Base-by-base conservation (phyloP, 2,888 invertebrate species). In the Leptogaster cylindrica region DNA sequence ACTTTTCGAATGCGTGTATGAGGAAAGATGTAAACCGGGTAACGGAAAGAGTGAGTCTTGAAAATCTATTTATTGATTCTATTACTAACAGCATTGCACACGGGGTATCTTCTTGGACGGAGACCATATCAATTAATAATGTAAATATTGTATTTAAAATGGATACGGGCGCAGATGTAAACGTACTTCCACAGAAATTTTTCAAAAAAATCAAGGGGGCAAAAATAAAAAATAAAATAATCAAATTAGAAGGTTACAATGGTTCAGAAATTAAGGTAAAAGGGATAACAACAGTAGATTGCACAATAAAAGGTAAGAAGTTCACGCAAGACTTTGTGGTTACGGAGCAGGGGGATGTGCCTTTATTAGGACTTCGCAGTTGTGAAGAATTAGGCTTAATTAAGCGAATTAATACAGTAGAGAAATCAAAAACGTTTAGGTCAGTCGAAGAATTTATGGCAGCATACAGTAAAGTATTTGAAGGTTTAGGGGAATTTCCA, bases 131-230 rank as follows among this genome's bases (percentile, higher is more conserved):
- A 36, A 6, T 5, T 3, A 12, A 36, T 36, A 3, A 36, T 14
- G 18, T 52, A 41, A 16, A 27, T 1, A 68, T 68, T 28, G 23
- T 33, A 46, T 68, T 68, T 55, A 68, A 68, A 33, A 33, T 68
- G n/a, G 68, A 68, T 46, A 64, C 65, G 1, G 68, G 68, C 20
- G 65, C 68, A 18, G 23, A 28, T n/a, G 63, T 63, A 1, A 66
- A 66, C 39, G 25, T 68, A n/a, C 41, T 69, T 14, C 69, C 67
- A 12, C 18, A 3, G 50, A 39, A 36, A 39, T 18, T 20, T 18
- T 68, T 50, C 20, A 41, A 55, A 1, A 55, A n/a, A 23, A 39
- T 10, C 31, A 41, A 31, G 31, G 12, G 20, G 10, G n/a, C 2
- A 12, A 18, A n/a, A 5, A 44, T 44, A 4, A 18, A 16, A 5